Evolutionary conservation across 2,113 vertebrate species (phyloP), one percentile per base, ranked within the genome.

Genomic region (Blennius ocellaris): DNA sequence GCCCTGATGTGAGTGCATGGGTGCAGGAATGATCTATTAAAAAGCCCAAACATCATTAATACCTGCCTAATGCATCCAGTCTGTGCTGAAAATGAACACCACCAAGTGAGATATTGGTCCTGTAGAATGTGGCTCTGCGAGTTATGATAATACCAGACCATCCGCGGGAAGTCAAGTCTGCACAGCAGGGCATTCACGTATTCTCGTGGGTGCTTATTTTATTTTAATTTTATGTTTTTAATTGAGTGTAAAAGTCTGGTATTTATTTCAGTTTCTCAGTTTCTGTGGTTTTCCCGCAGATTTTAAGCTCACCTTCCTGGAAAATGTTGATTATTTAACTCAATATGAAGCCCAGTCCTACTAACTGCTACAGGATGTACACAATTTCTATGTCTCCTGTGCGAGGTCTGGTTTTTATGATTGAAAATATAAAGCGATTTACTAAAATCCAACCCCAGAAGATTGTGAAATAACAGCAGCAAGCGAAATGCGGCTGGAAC

Each of bases 201-300:
- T 75, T 73, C 64, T 51, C n/a, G 55, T 76, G 45, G 58, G 74
- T 62, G 55, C 75, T 80, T 88, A 78, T 78, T 79, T 85, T 78
- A 73, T 82, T 70, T 75, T 30, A 30, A 30, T 81, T 82, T 85
- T 79, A 1, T 78, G 48, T 44, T 39, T 81, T 85, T 89, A 87
- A 89, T 62, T 87, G 56, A 76, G 89, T 90, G 90, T 65, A 87
- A 90, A 88, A 81, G 68, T 87, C 89, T 91, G 90, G 86, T 50
- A 80, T 86, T 89, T 16, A 90, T 91, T 87, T 76, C 38, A 81
- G 75, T 85, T 87, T 87, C 72, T 65, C 68, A 72, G 54, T 69
- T 48, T 5, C 53, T 56, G 71, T 49, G 40, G 61, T 55, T 66
- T 82, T 80, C 90, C 85, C 82, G 69, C 71, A 41, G 66, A 81